These are phyloP conservation scores for Pachypanchax playfairii DNA, from an alignment of 2,113 vertebrate species.

Conservation along the genomic window DNA sequence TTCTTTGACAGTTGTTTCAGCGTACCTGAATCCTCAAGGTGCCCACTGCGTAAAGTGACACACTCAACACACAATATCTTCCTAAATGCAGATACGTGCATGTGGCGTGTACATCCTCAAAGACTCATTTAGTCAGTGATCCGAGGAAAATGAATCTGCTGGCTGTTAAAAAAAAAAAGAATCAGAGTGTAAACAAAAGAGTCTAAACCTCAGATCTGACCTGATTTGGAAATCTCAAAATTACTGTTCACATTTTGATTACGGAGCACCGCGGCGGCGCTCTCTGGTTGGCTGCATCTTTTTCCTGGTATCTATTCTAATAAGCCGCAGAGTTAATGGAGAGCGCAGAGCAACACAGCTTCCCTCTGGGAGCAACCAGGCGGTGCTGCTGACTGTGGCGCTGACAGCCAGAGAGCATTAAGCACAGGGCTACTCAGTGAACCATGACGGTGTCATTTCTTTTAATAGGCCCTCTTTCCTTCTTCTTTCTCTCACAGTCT, in stretches of 20 bases:
- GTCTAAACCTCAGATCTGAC: slow-evolving; percentile 24
- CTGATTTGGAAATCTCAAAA: slow-evolving; percentile 26
- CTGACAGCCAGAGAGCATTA: slow-evolving; percentile 76
- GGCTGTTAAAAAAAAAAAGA: slow-evolving; percentile 43
- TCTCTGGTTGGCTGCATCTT: slow-evolving; percentile 57
- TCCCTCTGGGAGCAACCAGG: slow-evolving; percentile 64
- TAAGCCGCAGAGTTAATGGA: slow-evolving; percentile 72
- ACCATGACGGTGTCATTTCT: slow-evolving; percentile 77
- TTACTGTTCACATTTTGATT: slow-evolving; percentile 53
- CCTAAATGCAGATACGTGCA: slow-evolving; percentile 12
- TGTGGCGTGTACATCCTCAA: slow-evolving; percentile 17
- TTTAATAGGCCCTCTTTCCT: slow-evolving; percentile 76
- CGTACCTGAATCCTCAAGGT: slow-evolving; percentile 33
- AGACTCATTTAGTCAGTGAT: slow-evolving; percentile 30
- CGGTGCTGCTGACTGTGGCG: slow-evolving; percentile 67
- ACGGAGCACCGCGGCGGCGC: slow-evolving; percentile 30
- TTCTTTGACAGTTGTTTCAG: slow-evolving; percentile 41
- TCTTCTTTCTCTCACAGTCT: slow-evolving; percentile 32
- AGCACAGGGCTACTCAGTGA: slow-evolving; percentile 71
- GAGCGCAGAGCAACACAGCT: slow-evolving; percentile 71
- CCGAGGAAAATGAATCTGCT: slow-evolving; percentile 34
- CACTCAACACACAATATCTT: slow-evolving; percentile 14
- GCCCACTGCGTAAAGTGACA: slow-evolving; percentile 9
- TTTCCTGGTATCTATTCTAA: slow-evolving; percentile 71
- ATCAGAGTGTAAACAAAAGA: slow-evolving; percentile 29